Evolutionary conservation across 2,888 invertebrate species (phyloP).

Genomic region (Oconnorella tubifera): DNA sequence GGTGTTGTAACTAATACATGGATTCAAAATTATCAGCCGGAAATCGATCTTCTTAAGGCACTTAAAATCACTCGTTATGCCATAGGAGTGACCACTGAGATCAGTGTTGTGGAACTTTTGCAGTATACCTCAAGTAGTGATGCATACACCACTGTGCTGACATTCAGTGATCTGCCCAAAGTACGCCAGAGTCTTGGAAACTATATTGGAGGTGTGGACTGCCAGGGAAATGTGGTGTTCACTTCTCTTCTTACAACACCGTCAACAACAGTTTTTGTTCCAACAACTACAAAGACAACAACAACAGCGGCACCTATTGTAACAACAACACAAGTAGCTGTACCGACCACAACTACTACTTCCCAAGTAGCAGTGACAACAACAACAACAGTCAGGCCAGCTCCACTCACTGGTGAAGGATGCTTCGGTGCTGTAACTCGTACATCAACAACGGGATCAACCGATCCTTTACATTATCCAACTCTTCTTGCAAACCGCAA

Average conservation of each 20-base stretch:
- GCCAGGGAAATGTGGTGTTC: background rate
- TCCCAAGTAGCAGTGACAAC: background rate
- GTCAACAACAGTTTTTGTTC: background rate
- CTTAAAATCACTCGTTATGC: background rate
- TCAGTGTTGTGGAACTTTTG: background rate
- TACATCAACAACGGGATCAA: background rate
- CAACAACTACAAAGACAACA: background rate
- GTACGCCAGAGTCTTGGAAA: background rate
- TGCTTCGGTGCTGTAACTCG: conserved; percentile 14
- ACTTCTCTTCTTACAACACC: background rate
- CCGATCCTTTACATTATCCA: background rate
- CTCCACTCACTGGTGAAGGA: conserved; percentile 1
- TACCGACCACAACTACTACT: background rate
- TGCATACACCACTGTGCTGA: background rate
- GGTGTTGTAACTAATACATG: background rate
- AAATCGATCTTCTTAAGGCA: background rate
- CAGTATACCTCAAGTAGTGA: background rate
- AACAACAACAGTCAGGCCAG: background rate
- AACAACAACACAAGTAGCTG: background rate
- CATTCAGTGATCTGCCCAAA: background rate
- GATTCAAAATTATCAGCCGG: background rate
- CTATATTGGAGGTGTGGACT: background rate
- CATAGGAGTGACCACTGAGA: background rate
- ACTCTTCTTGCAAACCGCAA: conserved; percentile 18
- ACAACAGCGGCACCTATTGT: background rate